Conservation (phyloP, 2,797 vertebrate species). For the Coccyzus lansbergi region DNA sequence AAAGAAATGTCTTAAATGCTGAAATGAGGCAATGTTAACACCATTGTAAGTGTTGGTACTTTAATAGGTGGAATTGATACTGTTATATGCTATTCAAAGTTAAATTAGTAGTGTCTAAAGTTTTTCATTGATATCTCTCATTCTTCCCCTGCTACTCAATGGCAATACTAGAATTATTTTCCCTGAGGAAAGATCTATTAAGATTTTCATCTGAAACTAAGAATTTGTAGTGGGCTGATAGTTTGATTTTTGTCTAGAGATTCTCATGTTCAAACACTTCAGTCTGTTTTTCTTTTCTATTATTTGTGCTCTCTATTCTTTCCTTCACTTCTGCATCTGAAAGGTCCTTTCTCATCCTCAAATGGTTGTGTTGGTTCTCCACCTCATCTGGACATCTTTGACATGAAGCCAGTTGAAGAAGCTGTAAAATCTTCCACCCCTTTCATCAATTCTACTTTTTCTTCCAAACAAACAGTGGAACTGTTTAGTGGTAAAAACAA, state of each 20-base stretch:
- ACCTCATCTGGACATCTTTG: conserved; percentile 78
- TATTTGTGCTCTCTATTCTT: conserved; percentile 62
- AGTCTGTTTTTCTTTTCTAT: conserved; percentile 38
- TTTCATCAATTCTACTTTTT: conserved; percentile 73
- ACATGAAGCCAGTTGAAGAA: conserved; percentile 80
- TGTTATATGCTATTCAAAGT: background rate
- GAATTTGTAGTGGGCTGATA: background rate
- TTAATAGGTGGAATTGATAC: background rate
- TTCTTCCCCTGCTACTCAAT: background rate
- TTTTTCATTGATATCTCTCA: background rate
- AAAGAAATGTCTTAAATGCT: background rate
- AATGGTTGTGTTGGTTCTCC: conserved; percentile 78
- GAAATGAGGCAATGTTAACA: background rate
- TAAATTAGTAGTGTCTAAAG: background rate
- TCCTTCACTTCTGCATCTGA: conserved; percentile 51
- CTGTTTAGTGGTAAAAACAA: conserved; percentile 75
- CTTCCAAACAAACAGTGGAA: conserved; percentile 76
- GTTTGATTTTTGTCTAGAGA: background rate
- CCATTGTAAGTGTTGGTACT: background rate
- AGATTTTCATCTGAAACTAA: background rate
- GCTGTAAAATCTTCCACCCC: conserved; percentile 73
- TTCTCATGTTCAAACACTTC: background rate
- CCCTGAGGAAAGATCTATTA: background rate
- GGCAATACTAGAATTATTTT: background rate
- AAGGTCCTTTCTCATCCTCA: conserved; percentile 77